Base-by-base conservation (phyloP, 2,888 invertebrate genomes). In the Athripsodes cinereus region DNA sequence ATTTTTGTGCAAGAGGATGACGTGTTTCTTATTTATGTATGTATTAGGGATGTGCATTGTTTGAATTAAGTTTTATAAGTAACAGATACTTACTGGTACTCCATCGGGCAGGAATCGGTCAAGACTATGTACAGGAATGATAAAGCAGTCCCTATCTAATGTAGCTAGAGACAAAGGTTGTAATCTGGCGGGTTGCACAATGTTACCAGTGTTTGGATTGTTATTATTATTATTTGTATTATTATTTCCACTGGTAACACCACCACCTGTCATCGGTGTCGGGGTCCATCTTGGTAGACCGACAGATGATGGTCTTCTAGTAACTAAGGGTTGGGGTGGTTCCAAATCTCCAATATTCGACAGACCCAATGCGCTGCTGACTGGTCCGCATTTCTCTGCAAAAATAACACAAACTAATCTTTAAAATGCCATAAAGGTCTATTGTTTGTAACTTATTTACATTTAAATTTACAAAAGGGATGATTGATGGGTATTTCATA, bases 91-190 rank as follows among this genome's bases (percentile, higher is more conserved):
- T 66, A 93, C 91, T 74, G 92, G 91, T 63, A 93, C 90, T 68
- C 93, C 93, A 65, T 90, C 92, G 63, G 93, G 94, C 68, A 94
- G 81, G 76, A 94, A 94, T 66, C 92, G 81, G 71, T 90, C 88
- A 67, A 93, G 81, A 70, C 90, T 90, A 67, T 92, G 91, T 52
- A 92, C 88, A 6, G 94, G 94, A 72, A 94, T 93, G 71, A 94
- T 93, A 76, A 94, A 94, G 75, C 93, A 94, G 78, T 94, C 94
- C 68, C 89, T 83, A 74, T 92, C 91, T 68, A 92, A 79, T 52
- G 88, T 89, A 52, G 91, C 87, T 67, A 93, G 78, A 2, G 90
- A 89, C 61, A 88, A 85, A 44, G 89, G 88, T 70, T 88, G 80
- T 51, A 74, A 64, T 2, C 74, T 72, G 47, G 78, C 72, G 61